These are phyloP conservation scores for Phainopepla nitens DNA, from an alignment of 2,113 vertebrate genomes.

Conservation along the genomic window DNA sequence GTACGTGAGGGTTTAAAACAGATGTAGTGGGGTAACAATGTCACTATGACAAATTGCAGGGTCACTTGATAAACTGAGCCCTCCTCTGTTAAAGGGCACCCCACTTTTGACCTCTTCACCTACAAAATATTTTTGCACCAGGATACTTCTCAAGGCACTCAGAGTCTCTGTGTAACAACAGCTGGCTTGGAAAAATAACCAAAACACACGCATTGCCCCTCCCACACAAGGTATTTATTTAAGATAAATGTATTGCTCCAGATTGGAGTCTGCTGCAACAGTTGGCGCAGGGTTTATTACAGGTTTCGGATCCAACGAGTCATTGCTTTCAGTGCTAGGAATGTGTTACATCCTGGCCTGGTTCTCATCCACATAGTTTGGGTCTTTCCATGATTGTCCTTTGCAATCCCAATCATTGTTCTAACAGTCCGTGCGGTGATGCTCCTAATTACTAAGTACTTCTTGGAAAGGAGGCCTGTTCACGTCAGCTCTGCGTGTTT, in stretches of 20 bases:
- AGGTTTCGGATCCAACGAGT: background rate
- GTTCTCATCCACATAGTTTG: background rate
- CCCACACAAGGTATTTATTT: constrained; percentile 2
- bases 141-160: background rate
- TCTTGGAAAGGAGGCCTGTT: background rate
- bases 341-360: background rate
- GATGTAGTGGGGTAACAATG: background rate
- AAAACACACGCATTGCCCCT: background rate
- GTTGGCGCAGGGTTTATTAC: background rate
- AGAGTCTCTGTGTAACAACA: background rate
- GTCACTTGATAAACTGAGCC: background rate
- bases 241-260: background rate
- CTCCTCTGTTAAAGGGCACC: background rate
- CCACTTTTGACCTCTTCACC: constrained; percentile 30
- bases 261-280: background rate
- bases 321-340: background rate
- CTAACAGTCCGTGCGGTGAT: background rate
- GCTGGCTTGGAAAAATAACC: constrained; percentile 25
- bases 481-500: background rate
- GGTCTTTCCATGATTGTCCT: background rate
- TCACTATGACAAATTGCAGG: background rate
- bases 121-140: background rate
- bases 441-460: background rate
- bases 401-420: background rate
- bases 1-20: background rate